Evolutionary conservation across 2,888 invertebrate species (phyloP).

Genomic region (Cyrtodaria siliqua): DNA sequence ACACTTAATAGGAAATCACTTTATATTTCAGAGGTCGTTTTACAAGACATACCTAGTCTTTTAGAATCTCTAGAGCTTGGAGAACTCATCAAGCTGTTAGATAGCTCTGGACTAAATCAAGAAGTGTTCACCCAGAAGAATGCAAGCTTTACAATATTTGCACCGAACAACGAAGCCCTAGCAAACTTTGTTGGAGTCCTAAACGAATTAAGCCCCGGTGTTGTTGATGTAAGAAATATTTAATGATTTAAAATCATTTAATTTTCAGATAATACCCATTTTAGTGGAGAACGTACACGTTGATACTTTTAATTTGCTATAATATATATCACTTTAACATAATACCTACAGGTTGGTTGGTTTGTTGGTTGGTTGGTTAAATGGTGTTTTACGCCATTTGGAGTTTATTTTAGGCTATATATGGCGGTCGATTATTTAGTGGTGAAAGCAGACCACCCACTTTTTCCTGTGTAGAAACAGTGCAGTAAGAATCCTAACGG

Average conservation of each 20-base stretch:
- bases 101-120: constrained; percentile 86
- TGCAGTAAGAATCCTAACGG: no score
- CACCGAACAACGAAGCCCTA: constrained; percentile 78
- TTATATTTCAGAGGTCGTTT: constrained; percentile 27
- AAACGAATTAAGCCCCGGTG: not conserved
- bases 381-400: no score
- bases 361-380: no score
- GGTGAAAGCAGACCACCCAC: no score
- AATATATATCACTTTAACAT: no score
- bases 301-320: no score
- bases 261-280: not conserved
- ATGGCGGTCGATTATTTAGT: no score
- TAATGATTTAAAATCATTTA: not conserved
- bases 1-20: no score
- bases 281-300: no score
- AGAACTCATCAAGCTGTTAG: constrained; percentile 47
- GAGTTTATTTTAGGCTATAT: no score
- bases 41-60: constrained; percentile 22
- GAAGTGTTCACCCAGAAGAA: constrained; percentile 87
- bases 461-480: no score
- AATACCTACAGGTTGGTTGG: no score
- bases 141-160: constrained; percentile 78
- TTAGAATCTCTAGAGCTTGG: constrained; percentile 36
- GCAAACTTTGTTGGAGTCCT: constrained; percentile 63
- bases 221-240: constrained; percentile 10